Percentiles rank a stretch among this genome's conserved stretches.
These are phyloP conservation scores for Linepithema humile DNA, from an alignment of 1,140 invertebrate genomes.

Conservation along the genomic window DNA sequence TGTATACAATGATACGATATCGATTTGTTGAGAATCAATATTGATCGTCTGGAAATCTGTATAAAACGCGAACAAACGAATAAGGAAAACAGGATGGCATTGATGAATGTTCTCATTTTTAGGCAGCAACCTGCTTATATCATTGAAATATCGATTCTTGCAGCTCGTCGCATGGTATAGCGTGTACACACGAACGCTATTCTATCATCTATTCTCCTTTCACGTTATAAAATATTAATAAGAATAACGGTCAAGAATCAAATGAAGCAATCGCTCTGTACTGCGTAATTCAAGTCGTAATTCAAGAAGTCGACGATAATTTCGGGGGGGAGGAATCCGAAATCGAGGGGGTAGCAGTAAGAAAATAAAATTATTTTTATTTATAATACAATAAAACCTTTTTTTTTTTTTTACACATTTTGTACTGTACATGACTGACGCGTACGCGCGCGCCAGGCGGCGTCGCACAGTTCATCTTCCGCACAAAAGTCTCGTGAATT, in stretches of 20 bases:
- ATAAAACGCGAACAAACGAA: not conserved
- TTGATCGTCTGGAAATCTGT: not conserved
- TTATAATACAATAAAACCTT: slow-evolving; percentile 23
- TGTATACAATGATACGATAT: not conserved
- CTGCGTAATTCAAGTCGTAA: not conserved
- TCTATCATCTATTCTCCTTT: not conserved
- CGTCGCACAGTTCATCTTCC: slow-evolving; percentile 19
- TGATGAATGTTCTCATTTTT: not conserved
- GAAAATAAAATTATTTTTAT: slow-evolving; percentile 55
- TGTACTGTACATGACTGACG: not conserved
- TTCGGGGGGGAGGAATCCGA: not conserved
- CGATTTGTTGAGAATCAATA: not conserved
- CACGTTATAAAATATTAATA: not conserved
- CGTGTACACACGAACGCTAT: not conserved
- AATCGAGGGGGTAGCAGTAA: not conserved
- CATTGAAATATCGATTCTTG: not conserved
- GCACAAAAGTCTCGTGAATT: slow-evolving; percentile 14
- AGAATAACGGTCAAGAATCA: not conserved
- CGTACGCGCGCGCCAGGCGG: not conserved
- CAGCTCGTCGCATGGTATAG: not conserved
- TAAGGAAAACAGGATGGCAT: not conserved
- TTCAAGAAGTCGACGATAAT: not conserved
- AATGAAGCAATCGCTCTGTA: not conserved
- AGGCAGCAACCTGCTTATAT: not conserved
- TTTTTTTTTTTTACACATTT: not conserved